These are phyloP conservation scores for Watsonalla binaria DNA, from an alignment of 2,888 invertebrate species.

Conservation along the genomic window DNA sequence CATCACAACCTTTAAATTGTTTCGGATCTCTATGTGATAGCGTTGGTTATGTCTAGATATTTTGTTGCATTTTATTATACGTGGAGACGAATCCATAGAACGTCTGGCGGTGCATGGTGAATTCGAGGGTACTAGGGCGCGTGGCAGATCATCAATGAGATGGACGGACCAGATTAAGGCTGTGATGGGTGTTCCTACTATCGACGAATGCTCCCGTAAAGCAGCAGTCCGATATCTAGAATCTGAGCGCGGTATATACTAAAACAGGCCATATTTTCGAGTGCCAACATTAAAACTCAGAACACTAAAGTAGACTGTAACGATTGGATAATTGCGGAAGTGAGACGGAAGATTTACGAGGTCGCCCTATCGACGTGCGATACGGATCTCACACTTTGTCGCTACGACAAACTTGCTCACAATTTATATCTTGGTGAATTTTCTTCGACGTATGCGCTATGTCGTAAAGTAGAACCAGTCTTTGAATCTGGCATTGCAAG, in stretches of 20 bases:
- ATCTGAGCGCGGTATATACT: not conserved
- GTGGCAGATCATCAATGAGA: no score
- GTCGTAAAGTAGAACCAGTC: constrained; percentile 3
- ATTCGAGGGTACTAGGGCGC: no score
- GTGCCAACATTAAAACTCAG: not conserved
- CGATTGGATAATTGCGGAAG: constrained; percentile 42
- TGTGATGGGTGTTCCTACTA: no score
- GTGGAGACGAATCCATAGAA: no score
- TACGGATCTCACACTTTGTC: constrained; percentile 21
- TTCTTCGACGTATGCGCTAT: constrained; percentile 13
- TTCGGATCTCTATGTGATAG: no score
- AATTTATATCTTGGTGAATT: constrained; percentile 17
- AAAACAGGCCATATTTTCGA: not conserved
- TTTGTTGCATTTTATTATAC: no score
- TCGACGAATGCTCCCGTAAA: no score
- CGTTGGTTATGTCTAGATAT: no score
- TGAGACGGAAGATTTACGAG: constrained; percentile 31
- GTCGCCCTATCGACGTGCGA: constrained; percentile 20
- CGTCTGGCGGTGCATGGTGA: no score
- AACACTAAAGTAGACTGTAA: constrained; percentile 19
- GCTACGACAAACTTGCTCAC: constrained; percentile 17
- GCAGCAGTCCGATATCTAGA: no score
- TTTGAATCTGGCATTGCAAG: not conserved
- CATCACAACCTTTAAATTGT: no score
- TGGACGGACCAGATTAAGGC: no score